phyloP scores from a whole-genome alignment of 2,113 vertebrate genomes.

The Rhea pennata region DNA sequence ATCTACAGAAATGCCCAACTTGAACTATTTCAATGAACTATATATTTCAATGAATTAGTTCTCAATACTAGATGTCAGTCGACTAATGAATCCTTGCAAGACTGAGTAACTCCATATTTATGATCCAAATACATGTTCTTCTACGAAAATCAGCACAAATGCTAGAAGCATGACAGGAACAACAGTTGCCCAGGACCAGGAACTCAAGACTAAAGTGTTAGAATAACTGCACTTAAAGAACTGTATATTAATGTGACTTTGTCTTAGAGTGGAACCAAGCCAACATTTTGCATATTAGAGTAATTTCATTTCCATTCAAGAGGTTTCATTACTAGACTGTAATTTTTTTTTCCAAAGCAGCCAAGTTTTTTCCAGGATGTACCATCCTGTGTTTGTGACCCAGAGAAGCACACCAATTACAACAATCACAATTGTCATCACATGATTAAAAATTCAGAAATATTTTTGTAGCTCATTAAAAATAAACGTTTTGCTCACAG shows the following conservation, averaged over 20 bases:
- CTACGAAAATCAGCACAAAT: not conserved
- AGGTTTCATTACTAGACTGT: not conserved
- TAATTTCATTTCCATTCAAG: not conserved
- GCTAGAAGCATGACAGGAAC: not conserved
- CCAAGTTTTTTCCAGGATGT: not conserved
- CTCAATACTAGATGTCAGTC: not conserved
- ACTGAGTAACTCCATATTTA: not conserved
- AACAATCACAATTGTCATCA: not conserved
- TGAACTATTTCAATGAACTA: not conserved
- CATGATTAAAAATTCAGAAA: not conserved
- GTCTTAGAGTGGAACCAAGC: not conserved
- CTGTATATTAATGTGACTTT: not conserved
- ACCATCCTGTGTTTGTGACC: not conserved
- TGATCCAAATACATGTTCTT: not conserved
- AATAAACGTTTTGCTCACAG: not conserved
- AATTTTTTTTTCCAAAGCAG: not conserved
- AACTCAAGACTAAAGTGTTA: not conserved
- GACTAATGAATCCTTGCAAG: not conserved
- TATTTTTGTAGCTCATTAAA: not conserved
- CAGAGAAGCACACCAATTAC: not conserved
- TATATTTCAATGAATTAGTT: not conserved
- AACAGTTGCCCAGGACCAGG: not conserved
- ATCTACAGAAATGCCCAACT: not conserved
- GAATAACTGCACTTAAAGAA: not conserved
- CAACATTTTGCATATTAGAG: not conserved